Base-by-base conservation (phyloP, 1,140 invertebrate genomes). In the Macrobrachium rosenbergii region DNA sequence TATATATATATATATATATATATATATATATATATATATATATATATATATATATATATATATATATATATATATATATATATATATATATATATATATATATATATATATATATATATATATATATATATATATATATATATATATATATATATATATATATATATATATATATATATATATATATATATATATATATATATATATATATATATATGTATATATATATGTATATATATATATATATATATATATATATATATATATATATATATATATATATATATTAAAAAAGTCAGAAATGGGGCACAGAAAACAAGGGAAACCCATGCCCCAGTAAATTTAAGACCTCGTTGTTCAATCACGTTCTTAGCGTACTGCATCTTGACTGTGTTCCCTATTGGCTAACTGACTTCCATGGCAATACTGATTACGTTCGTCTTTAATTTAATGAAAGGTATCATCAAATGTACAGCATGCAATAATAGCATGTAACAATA, bases 71-170 rank as follows among this genome's bases (percentile, higher is more conserved):
- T 37, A 37, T 16, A 64, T 64, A 14, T 64, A 14, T 64, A 64
- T 64, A 64, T 21, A 64, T 0, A 64, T 64, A 14, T 7, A 64
- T 64, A 14, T 64, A 64, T 64, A 14, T 10, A 64, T 64, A 64
- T 64, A 64, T 14, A 64, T 64, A 64, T 64, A 14, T 10, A 64
- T 64, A 14, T 64, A 14, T 64, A 14, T 64, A 14, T 7, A 14
- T 64, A 14, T 64, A 14, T 64, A 64, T 64, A 64, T 7, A 64
- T 10, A 64, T 64, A 64, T 64, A 64, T 64, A 64, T 64, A 64
- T 64, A 64, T 64, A 64, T 64, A 64, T 64, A 64, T 64, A 64
- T 64, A 64, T 64, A 64, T 64, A 64, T 64, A 64, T 64, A 64
- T 64, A 64, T 64, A 64, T 64, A 64, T 64, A 64, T 64, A 64